Evolutionary conservation across 2,888 invertebrate species (phyloP).

Genomic region (Eupithecia insigniata): DNA sequence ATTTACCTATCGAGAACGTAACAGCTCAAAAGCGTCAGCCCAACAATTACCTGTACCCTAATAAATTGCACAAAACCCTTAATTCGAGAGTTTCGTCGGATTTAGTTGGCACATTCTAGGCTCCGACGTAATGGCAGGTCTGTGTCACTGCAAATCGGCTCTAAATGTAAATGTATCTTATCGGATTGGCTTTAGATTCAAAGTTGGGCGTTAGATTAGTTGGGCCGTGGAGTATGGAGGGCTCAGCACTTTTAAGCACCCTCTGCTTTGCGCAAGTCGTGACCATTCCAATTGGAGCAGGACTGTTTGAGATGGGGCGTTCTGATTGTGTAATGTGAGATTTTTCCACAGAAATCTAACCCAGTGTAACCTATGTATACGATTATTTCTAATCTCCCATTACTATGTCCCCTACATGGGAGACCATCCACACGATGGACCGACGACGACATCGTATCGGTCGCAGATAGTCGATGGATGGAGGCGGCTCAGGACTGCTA

Average conservation of each 20-base stretch:
- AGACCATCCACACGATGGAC: too few relatives aligned
- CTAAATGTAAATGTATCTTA: conserved; percentile 7
- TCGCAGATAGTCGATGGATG: too few relatives aligned
- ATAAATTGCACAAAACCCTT: conserved; percentile 62
- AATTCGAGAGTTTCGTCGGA: conserved; percentile 56
- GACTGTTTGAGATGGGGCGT: background rate
- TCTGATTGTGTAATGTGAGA: conserved; percentile 5
- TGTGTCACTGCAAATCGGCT: conserved; percentile 19
- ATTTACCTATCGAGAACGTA: conserved; percentile 37
- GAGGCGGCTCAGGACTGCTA: too few relatives aligned
- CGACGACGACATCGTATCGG: too few relatives aligned
- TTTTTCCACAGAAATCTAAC: background rate
- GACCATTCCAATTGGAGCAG: conserved; percentile 1
- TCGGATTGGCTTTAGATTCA: conserved; percentile 8
- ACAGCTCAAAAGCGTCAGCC: conserved; percentile 47
- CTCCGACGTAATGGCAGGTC: conserved; percentile 20
- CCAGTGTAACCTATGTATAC: background rate
- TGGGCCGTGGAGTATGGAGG: conserved; percentile 4
- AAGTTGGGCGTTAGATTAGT: conserved; percentile 12
- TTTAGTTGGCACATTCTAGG: conserved; percentile 58
- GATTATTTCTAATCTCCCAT: background rate
- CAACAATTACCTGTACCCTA: conserved; percentile 55
- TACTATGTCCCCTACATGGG: background rate
- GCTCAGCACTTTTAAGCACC: conserved; percentile 11
- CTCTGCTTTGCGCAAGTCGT: background rate